Conservation (phyloP, 2,113 vertebrate species). For the Alexandromys fortis region DNA sequence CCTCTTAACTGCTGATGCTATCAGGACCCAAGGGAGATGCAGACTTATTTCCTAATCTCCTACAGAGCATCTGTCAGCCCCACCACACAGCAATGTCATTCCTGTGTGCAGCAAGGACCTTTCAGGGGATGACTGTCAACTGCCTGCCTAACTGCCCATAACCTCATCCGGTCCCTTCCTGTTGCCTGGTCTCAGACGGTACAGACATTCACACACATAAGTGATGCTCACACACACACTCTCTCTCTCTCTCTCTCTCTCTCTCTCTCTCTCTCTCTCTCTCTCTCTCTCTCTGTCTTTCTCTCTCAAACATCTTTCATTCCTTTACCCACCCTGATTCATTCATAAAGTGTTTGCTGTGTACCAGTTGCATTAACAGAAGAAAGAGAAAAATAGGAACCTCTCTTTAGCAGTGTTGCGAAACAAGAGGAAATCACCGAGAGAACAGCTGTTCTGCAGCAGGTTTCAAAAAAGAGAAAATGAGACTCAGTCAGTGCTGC, state of each 20-base stretch:
- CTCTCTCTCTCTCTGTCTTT: no score
- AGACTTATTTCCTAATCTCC: constrained; percentile 72
- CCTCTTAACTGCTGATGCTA: constrained; percentile 70
- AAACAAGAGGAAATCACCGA: not conserved
- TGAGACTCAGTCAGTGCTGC: not conserved
- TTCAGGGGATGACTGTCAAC: not conserved
- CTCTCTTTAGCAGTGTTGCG: not conserved
- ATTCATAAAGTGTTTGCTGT: constrained; percentile 19
- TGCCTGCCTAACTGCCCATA: not conserved
- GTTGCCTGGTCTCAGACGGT: not conserved
- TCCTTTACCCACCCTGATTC: not conserved
- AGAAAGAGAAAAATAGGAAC: constrained; percentile 1
- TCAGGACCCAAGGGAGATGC: constrained; percentile 61
- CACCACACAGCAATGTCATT: constrained; percentile 45
- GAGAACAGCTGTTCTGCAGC: not conserved
- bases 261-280: no score
- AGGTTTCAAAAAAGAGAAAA: not conserved
- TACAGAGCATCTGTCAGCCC: constrained; percentile 63
- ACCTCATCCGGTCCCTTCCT: not conserved
- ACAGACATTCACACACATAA: no score
- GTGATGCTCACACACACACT: not conserved
- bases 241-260: no score
- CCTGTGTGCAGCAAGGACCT: constrained; percentile 45
- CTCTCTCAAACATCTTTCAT: not conserved
- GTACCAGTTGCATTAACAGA: not conserved